Base-by-base conservation (phyloP, 2,113 vertebrate genomes). In the Salvelinus sp. region DNA sequence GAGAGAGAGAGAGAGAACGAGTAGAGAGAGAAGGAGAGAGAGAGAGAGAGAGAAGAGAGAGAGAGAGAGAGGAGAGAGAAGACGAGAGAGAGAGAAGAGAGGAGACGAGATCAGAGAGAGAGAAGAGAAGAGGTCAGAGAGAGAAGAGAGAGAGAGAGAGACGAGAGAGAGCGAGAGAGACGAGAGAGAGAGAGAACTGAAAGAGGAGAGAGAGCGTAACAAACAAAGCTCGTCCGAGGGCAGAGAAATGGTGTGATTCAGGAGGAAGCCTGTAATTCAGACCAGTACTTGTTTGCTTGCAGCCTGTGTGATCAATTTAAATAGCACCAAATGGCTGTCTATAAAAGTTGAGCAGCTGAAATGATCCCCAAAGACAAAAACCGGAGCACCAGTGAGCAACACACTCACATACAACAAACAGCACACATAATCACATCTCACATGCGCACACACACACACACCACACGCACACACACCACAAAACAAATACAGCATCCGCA, bases 261-360 rank as follows among this genome's bases (percentile, higher is more conserved):
- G 63, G 60, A 74, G 76, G 76, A 79, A 82, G 80, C 54, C 71
- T 79, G 79, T 79, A 71, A 71, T 76, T 87, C 70, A 80, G 78
- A 83, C 65, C 79, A 74, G 81, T 63, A 68, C 81, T 77, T 85
- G 76, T 63, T n/a, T n/a, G 70, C 81, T 77, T 85, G 81, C 83
- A 88, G 83, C 50, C 57, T 72, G 65, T 78, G 74, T 84, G 83
- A 89, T 91, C 88, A 88, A 86, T 89, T 88, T 85, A 87, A 89
- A 90, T 87, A 87, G 82, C 81, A 87, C 63, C 70, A 82, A 92
- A 85, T 83, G 72, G 72, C 83, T 86, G 80, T 84, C n/a, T 87
- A 82, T 76, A 83, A 90, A 90, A 87, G 82, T 86, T 22, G 48
- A 77, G 77, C n/a, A 85, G 73, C 76, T 87, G 79, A 86, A 88